Evolutionary conservation across 2,113 vertebrate genomes (phyloP).

Genomic region (Rattus norvegicus): DNA sequence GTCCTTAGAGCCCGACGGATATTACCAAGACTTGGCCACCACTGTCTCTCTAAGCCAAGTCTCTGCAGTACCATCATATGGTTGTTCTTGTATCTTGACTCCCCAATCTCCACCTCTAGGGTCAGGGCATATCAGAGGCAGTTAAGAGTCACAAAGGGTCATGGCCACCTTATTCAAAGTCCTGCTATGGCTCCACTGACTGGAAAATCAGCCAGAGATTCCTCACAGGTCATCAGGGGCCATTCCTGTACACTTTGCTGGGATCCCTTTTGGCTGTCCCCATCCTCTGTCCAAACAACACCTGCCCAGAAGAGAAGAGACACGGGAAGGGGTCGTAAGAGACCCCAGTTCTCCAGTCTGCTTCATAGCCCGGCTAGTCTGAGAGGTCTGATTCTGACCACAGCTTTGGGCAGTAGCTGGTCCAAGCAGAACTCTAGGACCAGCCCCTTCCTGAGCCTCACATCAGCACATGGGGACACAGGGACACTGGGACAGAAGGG

Average conservation of each 20-base stretch:
- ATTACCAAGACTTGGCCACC: background rate
- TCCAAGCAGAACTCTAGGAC: background rate
- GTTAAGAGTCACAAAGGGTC: background rate
- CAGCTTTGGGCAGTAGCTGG: background rate
- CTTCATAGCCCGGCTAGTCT: rapidly evolving
- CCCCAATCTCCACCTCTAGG: background rate
- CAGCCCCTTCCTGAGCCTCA: background rate
- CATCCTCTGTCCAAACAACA: background rate
- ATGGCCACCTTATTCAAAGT: rapidly evolving
- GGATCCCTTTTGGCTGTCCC: background rate
- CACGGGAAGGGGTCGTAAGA: background rate
- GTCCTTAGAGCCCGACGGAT: background rate
- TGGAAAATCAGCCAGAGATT: rapidly evolving
- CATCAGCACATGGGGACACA: background rate
- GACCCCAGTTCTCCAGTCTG: rapidly evolving
- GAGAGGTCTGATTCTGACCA: background rate
- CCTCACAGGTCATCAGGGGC: background rate
- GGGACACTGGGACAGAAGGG: rapidly evolving
- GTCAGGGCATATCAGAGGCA: background rate
- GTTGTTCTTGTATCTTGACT: background rate
- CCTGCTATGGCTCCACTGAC: background rate
- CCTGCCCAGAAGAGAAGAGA: background rate
- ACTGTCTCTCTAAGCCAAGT: background rate
- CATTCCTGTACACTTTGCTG: background rate
- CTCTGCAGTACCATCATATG: rapidly evolving